Evolutionary conservation across 2,888 invertebrate genomes (phyloP).

Genomic region (Trissonchulus sp.): DNA sequence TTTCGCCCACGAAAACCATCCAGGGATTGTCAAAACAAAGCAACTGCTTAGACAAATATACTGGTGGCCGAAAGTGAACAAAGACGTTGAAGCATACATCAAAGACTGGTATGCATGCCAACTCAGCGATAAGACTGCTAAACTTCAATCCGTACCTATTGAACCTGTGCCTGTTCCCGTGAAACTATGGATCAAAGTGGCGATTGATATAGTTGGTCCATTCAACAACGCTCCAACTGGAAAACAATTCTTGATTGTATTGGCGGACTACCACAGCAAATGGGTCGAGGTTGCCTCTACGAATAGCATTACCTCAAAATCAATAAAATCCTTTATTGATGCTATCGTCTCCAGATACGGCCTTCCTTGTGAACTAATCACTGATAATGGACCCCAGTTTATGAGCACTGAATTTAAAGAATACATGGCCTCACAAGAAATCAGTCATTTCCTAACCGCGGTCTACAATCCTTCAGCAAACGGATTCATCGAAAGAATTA

Average conservation of each 20-base stretch:
- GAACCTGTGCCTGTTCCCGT: neutral
- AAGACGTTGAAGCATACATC: slow-evolving; percentile 1
- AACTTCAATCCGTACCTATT: neutral
- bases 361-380: neutral
- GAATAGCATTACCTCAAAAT: neutral
- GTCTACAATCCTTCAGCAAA: neutral
- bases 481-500: neutral
- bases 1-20: neutral
- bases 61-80: neutral
- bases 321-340: neutral
- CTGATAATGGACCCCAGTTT: neutral
- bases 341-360: neutral
- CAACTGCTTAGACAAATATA: neutral
- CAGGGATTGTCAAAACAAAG: neutral
- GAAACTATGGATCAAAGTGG: neutral
- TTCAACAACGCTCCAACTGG: neutral
- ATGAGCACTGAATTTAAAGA: neutral
- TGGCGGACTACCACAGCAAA: slow-evolving; percentile 4
- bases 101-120: too few relatives aligned
- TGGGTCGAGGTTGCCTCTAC: neutral
- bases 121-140: too few relatives aligned
- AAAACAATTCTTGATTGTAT: neutral
- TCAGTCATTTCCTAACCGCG: neutral
- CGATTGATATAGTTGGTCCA: neutral
- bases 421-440: neutral